A percentile compares a stretch with the other conserved stretches of the same genome.
phyloP scores from a whole-genome alignment of 2,113 vertebrate genomes.

The Dryoscopus gambensis region DNA sequence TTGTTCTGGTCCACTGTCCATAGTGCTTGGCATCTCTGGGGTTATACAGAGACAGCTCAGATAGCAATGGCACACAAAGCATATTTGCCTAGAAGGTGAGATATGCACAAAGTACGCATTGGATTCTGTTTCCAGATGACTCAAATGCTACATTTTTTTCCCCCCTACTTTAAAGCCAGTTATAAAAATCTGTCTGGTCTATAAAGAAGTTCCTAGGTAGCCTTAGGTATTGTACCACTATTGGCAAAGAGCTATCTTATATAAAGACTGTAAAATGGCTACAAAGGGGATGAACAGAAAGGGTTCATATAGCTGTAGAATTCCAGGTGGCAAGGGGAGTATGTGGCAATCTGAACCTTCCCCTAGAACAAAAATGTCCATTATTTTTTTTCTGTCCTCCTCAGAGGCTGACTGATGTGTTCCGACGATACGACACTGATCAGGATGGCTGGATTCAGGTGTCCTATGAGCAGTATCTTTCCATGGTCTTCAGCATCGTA shows the following conservation, averaged over 20 bases:
- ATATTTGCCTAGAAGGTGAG: neutral
- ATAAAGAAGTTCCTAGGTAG: neutral
- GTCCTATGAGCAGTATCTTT: conserved; percentile 97
- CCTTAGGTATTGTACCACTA: neutral
- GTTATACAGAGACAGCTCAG: neutral
- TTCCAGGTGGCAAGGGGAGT: neutral
- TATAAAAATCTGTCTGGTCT: neutral
- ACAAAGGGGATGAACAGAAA: neutral
- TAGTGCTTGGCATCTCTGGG: neutral
- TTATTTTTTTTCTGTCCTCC: neutral
- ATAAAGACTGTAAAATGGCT: neutral
- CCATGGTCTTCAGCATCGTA: conserved; percentile 96
- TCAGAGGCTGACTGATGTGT: conserved; percentile 94
- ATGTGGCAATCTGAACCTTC: neutral
- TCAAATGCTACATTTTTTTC: neutral
- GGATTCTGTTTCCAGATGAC: neutral
- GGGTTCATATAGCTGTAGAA: neutral
- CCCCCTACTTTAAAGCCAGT: neutral
- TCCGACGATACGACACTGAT: conserved; percentile 93
- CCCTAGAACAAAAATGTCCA: rapidly evolving
- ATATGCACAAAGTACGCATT: neutral
- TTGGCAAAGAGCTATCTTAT: neutral
- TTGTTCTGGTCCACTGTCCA: neutral
- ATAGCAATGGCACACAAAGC: rapidly evolving
- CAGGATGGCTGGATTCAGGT: conserved; percentile 99